Conservation (phyloP, 2,888 invertebrate genomes). For the Sialis lutaria region DNA sequence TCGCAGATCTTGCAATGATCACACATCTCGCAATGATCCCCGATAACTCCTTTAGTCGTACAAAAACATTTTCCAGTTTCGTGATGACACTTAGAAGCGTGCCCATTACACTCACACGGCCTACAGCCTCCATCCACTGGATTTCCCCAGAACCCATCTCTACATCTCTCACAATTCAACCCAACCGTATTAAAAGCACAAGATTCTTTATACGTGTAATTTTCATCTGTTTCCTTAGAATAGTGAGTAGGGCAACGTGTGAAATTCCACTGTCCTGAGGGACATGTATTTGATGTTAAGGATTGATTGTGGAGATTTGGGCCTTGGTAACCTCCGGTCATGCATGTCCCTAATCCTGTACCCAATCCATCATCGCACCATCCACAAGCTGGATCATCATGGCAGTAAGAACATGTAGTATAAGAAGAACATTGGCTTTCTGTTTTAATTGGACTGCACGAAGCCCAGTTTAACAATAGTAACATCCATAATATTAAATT, state of each 20-base stretch:
- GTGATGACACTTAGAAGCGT: slow-evolving; percentile 83
- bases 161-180: slow-evolving; percentile 74
- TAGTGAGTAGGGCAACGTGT: slow-evolving; percentile 85
- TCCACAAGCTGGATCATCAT: slow-evolving; percentile 86
- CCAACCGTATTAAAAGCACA: slow-evolving; percentile 77
- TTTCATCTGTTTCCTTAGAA: slow-evolving; percentile 87
- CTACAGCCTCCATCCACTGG: slow-evolving; percentile 92
- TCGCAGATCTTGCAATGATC: slow-evolving; percentile 95
- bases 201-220: slow-evolving; percentile 54
- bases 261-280: slow-evolving; percentile 74
- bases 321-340: slow-evolving; percentile 61
- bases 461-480: slow-evolving; percentile 14
- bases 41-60: slow-evolving; percentile 89
- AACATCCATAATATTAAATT: too few species aligned
- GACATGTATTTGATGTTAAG: slow-evolving; percentile 40
- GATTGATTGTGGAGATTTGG: slow-evolving; percentile 29
- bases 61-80: slow-evolving; percentile 91
- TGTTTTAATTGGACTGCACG: slow-evolving; percentile 20
- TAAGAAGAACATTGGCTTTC: slow-evolving; percentile 51
- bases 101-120: slow-evolving; percentile 90
- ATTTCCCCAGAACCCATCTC: slow-evolving; percentile 83
- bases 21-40: slow-evolving; percentile 90
- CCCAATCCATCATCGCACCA: slow-evolving; percentile 95
- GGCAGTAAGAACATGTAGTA: slow-evolving; percentile 63
- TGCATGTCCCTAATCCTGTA: slow-evolving; percentile 76